Evolutionary conservation across 2,888 invertebrate genomes (phyloP).

Genomic region (Mantis religiosa): DNA sequence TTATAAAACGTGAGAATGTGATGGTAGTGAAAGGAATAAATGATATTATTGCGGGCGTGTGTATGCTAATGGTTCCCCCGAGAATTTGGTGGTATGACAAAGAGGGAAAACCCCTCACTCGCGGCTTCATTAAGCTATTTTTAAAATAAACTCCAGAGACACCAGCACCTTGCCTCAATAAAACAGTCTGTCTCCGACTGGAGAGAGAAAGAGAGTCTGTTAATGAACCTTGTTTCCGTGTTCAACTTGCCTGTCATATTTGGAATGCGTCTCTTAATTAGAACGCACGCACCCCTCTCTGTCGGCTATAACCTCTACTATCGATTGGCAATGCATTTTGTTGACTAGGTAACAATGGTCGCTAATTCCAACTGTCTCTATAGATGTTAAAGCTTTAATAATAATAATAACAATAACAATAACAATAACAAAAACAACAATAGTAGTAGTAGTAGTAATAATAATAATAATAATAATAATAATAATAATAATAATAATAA

Average conservation of each 20-base stretch:
- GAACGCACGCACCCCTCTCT: background rate
- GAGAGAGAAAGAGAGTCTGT: background rate
- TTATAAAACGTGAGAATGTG: too few relatives aligned
- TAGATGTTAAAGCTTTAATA: too few relatives aligned
- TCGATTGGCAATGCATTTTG: background rate
- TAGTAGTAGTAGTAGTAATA: too few relatives aligned
- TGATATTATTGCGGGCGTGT: background rate
- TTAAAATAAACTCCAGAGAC: background rate
- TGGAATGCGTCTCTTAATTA: background rate
- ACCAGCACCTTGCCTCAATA: background rate
- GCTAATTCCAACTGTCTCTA: too few relatives aligned
- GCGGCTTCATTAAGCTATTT: constrained; percentile 4
- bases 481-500: too few relatives aligned
- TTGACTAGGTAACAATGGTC: too few relatives aligned
- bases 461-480: too few relatives aligned
- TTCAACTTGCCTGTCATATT: background rate
- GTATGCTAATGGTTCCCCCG: background rate
- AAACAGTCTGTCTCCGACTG: constrained; percentile 5
- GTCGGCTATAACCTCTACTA: background rate
- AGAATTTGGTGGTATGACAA: background rate
- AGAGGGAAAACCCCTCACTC: background rate
- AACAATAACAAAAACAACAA: too few relatives aligned
- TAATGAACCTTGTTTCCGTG: background rate
- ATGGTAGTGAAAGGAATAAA: too few relatives aligned
- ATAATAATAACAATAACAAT: too few relatives aligned